Evolutionary conservation across 1,140 invertebrate genomes (phyloP).

Genomic region (Drosophila bocki): DNA sequence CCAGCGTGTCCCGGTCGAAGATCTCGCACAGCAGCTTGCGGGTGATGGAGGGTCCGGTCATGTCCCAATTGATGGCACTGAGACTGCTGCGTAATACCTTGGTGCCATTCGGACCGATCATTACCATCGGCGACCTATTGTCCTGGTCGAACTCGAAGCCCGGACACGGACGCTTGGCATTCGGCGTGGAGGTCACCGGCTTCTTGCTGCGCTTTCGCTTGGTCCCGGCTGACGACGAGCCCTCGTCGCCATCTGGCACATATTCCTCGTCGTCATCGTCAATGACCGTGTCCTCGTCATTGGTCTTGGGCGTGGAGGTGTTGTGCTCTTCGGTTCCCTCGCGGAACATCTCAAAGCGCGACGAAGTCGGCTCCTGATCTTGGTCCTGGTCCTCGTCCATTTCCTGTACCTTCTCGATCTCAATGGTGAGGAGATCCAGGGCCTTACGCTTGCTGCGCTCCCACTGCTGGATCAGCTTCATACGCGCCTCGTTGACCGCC

Average conservation of each 20-base stretch:
- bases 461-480: constrained; percentile 57
- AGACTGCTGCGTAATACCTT: constrained; percentile 53
- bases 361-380: constrained; percentile 9
- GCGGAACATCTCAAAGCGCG: constrained; percentile 42
- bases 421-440: constrained; percentile 55
- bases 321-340: constrained; percentile 56
- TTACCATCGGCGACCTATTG: constrained; percentile 41
- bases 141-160: constrained; percentile 59
- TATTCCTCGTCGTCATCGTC: constrained; percentile 65
- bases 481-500: constrained; percentile 48
- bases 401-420: constrained; percentile 65
- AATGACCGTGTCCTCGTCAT: constrained; percentile 37
- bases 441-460: constrained; percentile 63
- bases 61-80: constrained; percentile 75
- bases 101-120: constrained; percentile 81
- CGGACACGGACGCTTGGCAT: constrained; percentile 26
- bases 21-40: constrained; percentile 81
- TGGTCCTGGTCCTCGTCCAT: constrained; percentile 39
- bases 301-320: constrained; percentile 62
- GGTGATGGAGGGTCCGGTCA: constrained; percentile 76
- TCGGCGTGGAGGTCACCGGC: constrained; percentile 49
- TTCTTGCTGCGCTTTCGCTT: constrained; percentile 53
- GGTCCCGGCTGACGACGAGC: not conserved
- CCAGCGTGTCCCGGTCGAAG: constrained; percentile 76
- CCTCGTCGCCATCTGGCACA: constrained; percentile 33